Conservation (phyloP, 2,888 invertebrate genomes). For the Autographa pulchrina region DNA sequence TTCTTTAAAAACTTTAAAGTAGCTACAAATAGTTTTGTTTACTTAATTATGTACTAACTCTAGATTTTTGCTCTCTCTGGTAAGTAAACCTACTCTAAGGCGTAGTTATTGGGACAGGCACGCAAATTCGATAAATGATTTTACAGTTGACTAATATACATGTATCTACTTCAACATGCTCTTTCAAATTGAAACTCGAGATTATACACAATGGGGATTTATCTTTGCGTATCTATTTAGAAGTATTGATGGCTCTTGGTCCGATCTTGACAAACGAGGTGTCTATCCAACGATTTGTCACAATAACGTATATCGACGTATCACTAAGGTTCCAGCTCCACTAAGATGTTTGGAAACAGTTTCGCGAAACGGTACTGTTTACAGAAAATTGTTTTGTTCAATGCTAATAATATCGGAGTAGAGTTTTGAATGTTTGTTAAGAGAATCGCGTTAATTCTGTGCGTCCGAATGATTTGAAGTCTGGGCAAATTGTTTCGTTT, state of each 20-base stretch:
- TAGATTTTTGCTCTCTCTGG: too few relatives aligned
- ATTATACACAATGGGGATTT: background rate
- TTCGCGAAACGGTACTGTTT: slow-evolving; percentile 7
- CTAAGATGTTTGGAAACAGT: slow-evolving; percentile 9
- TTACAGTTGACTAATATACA: too few relatives aligned
- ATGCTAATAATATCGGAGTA: slow-evolving; percentile 7
- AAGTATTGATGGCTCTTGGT: background rate
- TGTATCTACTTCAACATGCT: too few relatives aligned
- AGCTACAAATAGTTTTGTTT: too few relatives aligned
- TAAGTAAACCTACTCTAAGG: too few relatives aligned
- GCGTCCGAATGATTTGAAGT: background rate
- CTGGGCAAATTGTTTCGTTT: background rate
- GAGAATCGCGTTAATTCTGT: background rate
- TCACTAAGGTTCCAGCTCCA: slow-evolving; percentile 6
- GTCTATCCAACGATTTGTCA: slow-evolving; percentile 1
- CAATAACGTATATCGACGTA: background rate
- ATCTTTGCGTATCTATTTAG: background rate
- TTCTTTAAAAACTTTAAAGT: too few relatives aligned
- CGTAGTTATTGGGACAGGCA: too few relatives aligned
- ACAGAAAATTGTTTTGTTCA: slow-evolving; percentile 9
- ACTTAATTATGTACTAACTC: too few relatives aligned
- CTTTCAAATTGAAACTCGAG: background rate
- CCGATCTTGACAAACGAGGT: slow-evolving; percentile 2
- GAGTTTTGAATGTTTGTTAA: slow-evolving; percentile 1
- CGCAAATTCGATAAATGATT: too few relatives aligned